Percentiles rank a stretch among this genome's conserved stretches.
phyloP scores from a whole-genome alignment of 2,797 vertebrate species.

The Anolis apletophallus region DNA sequence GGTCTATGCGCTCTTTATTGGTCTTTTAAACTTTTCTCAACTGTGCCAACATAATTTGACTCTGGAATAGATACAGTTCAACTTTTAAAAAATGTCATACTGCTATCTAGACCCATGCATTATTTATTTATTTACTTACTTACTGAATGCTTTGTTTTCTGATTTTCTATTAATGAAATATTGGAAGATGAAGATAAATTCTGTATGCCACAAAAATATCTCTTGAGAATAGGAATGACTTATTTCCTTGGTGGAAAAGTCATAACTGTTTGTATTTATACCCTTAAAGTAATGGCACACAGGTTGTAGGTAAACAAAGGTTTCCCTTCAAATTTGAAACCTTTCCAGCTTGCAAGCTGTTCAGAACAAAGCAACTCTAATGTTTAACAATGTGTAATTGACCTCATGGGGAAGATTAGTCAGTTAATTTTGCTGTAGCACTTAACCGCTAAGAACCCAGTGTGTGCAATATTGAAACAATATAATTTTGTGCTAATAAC shows the following conservation, averaged over 20 bases:
- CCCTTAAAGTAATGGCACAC: background rate
- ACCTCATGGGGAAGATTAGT: slow-evolving; percentile 19
- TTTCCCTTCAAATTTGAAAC: background rate
- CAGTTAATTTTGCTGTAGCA: background rate
- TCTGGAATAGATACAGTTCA: no score
- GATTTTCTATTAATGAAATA: no score
- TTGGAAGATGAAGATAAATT: no score
- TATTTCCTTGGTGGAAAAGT: background rate
- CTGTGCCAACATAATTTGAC: no score
- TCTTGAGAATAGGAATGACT: background rate
- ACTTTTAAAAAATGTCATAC: no score
- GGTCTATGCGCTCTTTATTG: no score
- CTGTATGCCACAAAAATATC: background rate
- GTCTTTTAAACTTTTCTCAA: no score
- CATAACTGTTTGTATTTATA: background rate
- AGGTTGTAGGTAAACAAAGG: background rate
- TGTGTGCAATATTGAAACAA: slow-evolving; percentile 5
- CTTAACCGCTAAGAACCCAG: slow-evolving; percentile 14
- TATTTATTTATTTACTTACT: no score
- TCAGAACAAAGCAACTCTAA: slow-evolving; percentile 7
- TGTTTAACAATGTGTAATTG: slow-evolving; percentile 24
- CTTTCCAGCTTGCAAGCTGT: background rate
- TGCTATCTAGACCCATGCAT: no score
- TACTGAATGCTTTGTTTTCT: no score
- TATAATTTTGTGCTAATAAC: slow-evolving; percentile 18